A percentile compares a stretch with the other conserved stretches of the same genome.
phyloP scores from a whole-genome alignment of 2,113 vertebrate species.

The Panthera tigris region DNA sequence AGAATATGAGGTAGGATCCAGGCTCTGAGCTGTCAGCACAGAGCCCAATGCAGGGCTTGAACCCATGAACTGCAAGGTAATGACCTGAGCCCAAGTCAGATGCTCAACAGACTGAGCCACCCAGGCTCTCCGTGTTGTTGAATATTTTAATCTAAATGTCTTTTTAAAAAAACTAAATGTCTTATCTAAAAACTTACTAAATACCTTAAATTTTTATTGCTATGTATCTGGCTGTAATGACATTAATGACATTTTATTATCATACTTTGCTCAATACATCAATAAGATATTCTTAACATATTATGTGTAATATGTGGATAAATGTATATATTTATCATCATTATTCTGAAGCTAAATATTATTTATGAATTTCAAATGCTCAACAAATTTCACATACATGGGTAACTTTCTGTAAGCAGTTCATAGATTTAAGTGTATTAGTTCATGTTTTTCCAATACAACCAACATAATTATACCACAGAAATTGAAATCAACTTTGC shows the following conservation, averaged over 20 bases:
- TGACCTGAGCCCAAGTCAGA: no score
- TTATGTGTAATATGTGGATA: not conserved
- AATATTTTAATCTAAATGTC: not conserved
- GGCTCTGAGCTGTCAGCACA: no score
- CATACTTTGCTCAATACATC: not conserved
- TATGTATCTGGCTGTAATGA: not conserved
- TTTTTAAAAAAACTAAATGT: not conserved
- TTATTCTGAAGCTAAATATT: constrained; percentile 9
- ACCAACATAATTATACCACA: not conserved
- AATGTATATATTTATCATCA: not conserved
- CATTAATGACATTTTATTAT: constrained; percentile 34
- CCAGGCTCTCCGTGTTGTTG: not conserved
- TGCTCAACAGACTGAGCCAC: no score
- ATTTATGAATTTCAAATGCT: constrained; percentile 29
- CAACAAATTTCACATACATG: not conserved
- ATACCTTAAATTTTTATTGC: not conserved
- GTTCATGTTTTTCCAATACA: not conserved
- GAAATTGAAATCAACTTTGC: not conserved
- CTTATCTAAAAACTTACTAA: not conserved
- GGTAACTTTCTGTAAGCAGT: not conserved
- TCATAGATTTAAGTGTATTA: not conserved
- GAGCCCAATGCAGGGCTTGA: no score
- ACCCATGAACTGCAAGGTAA: no score
- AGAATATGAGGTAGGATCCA: no score
- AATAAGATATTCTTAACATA: not conserved